A percentile compares a stretch with the other conserved stretches of the same genome.
Evolutionary conservation across 2,113 vertebrate genomes (phyloP).

Genomic region (Scytalopus superciliaris): DNA sequence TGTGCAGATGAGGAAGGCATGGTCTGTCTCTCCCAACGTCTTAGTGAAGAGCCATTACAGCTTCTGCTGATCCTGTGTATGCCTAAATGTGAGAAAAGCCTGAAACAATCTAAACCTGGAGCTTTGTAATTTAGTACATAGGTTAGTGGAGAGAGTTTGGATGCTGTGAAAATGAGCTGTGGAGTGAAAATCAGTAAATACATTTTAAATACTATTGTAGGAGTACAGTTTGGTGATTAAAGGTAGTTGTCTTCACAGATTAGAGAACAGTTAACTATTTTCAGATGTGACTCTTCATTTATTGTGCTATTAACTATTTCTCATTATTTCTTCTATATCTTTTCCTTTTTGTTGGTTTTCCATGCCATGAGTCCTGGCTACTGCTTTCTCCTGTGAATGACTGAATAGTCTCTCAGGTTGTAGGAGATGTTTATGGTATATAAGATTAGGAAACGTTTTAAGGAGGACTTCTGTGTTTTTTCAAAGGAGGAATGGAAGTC

Average conservation of each 20-base stretch:
- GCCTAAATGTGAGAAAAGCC: background rate
- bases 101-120: background rate
- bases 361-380: background rate
- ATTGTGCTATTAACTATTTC: background rate
- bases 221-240: background rate
- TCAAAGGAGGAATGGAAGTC: background rate
- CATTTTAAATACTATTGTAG: background rate
- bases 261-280: background rate
- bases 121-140: background rate
- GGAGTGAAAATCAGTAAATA: background rate
- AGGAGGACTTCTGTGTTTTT: background rate
- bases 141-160: background rate
- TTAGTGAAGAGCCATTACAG: background rate
- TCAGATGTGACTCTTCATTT: background rate
- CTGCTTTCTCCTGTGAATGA: background rate
- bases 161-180: background rate
- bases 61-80: background rate
- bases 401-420: background rate
- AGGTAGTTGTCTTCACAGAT: background rate
- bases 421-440: background rate
- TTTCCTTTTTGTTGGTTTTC: background rate
- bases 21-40: background rate
- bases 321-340: background rate
- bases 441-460: background rate
- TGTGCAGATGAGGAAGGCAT: background rate